Percentiles rank a stretch among this genome's conserved stretches.
phyloP scores from a whole-genome alignment of 2,888 invertebrate species.

The Microplitis manilae region DNA sequence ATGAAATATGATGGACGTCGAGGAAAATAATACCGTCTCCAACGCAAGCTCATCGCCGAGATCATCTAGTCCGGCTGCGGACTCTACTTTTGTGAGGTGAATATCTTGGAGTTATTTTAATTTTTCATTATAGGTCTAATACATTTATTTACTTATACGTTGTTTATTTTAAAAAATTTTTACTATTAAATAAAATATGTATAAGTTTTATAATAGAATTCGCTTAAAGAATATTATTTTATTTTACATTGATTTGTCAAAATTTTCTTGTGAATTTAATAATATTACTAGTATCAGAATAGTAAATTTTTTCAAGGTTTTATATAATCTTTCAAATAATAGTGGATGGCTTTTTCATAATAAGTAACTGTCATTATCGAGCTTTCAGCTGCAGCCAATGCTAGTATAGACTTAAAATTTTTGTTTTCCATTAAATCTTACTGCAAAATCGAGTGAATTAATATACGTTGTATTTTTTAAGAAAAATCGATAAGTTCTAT shows the following conservation, averaged over 20 bases:
- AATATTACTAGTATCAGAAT: background rate
- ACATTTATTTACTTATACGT: background rate
- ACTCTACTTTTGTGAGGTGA: constrained; percentile 70
- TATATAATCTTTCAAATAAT: background rate
- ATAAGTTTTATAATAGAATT: background rate
- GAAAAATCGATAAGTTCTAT: background rate
- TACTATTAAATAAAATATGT: background rate
- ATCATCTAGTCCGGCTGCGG: constrained; percentile 68
- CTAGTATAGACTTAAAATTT: background rate
- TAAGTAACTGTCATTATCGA: background rate
- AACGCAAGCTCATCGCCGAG: constrained; percentile 69
- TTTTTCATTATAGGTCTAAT: background rate
- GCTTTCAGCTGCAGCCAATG: background rate
- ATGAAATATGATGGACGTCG: constrained; percentile 71
- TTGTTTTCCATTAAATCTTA: background rate
- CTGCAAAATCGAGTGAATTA: background rate
- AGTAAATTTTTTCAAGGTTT: background rate
- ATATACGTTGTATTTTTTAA: background rate
- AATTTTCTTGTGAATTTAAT: background rate
- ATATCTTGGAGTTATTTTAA: constrained; percentile 7
- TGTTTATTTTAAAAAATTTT: background rate
- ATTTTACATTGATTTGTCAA: background rate
- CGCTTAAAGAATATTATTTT: background rate
- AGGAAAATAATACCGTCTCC: constrained; percentile 68
- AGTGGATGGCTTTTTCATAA: background rate